Evolutionary conservation across 30 jellyfish, hydroid and myxozoan genomes (phyloP).

Genomic region (Turritopsis rubra): DNA sequence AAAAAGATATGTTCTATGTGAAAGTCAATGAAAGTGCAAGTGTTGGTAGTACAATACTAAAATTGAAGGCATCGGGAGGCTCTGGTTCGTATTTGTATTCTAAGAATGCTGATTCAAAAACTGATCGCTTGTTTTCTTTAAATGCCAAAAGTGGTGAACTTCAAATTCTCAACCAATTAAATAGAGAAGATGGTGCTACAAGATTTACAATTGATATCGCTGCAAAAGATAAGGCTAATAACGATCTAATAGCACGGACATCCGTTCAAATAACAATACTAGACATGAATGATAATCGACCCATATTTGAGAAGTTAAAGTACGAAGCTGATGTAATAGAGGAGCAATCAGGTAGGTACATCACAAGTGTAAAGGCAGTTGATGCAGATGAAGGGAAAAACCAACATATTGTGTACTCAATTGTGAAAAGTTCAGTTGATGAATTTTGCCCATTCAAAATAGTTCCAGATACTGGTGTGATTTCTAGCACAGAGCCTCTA

Average conservation of each 20-base stretch:
- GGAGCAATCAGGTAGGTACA: constrained; percentile 15
- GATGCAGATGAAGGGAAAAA: constrained; percentile 31
- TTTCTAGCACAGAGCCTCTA: constrained; percentile 22
- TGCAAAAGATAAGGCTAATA: constrained; percentile 20
- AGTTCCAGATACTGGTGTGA: constrained; percentile 29
- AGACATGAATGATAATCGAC: constrained; percentile 33
- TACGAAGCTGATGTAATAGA: constrained; percentile 4
- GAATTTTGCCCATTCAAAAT: constrained; percentile 26
- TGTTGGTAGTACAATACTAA: constrained; percentile 10
- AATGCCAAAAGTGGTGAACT: constrained; percentile 14
- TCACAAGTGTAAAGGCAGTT: constrained; percentile 25
- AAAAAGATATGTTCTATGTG: constrained; percentile 10
- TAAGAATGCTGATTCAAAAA: constrained; percentile 8
- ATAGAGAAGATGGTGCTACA: constrained; percentile 35
- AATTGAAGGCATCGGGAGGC: constrained; percentile 21
- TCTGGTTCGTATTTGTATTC: constrained; percentile 17
- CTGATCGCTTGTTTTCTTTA: constrained; percentile 21
- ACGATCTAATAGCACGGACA: constrained; percentile 17
- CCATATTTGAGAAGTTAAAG: constrained; percentile 2
- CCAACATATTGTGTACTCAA: constrained; percentile 16
- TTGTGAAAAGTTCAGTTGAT: constrained; percentile 13
- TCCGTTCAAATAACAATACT: constrained; percentile 22
- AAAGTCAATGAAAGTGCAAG: constrained; percentile 24
- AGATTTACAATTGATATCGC: constrained; percentile 21
- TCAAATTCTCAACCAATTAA: constrained; percentile 7